Evolutionary conservation across 2,797 vertebrate species (phyloP).

Genomic region (Cossypha dichroa): DNA sequence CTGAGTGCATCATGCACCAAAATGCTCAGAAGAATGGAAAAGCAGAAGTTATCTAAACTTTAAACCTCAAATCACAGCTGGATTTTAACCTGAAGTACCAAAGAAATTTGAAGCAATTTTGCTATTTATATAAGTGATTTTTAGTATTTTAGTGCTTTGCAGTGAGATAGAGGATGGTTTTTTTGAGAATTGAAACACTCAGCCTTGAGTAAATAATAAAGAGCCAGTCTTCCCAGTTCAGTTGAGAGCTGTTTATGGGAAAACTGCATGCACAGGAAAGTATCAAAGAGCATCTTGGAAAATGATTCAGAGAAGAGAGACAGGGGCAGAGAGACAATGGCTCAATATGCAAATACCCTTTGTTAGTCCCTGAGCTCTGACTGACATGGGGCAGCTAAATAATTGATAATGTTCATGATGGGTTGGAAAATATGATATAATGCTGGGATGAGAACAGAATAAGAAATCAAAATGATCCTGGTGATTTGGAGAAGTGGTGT

Average conservation of each 20-base stretch:
- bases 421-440: background rate
- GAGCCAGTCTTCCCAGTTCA: background rate
- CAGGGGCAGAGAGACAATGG: background rate
- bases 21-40: background rate
- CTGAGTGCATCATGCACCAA: background rate
- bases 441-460: background rate
- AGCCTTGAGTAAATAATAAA: background rate
- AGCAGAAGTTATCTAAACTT: background rate
- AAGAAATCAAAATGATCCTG: background rate
- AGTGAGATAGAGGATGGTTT: background rate
- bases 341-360: background rate
- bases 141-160: background rate
- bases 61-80: background rate
- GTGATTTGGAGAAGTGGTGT: background rate
- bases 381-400: background rate
- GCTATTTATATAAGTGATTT: background rate
- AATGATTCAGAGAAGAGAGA: background rate
- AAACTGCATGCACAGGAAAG: background rate
- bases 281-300: background rate
- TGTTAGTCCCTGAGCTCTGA: background rate
- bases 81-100: background rate
- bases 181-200: background rate
- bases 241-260: background rate
- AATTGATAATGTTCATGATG: background rate
- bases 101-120: background rate